phyloP scores from a whole-genome alignment of 2,797 vertebrate species.

The Epinephelus malabaricus region DNA sequence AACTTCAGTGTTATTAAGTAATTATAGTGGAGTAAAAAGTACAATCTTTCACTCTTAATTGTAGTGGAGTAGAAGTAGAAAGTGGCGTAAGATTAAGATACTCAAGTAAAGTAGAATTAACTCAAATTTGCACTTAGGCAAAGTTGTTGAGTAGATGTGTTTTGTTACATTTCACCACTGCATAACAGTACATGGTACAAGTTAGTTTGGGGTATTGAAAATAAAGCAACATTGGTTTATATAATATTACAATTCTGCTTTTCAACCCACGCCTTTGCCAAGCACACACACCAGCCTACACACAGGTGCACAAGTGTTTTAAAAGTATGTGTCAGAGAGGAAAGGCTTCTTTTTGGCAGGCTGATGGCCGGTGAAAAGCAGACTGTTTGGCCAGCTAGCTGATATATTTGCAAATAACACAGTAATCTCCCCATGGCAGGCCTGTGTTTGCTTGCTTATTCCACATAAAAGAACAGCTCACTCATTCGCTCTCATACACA shows the following conservation, averaged over 20 bases:
- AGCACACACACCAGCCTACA: conserved; percentile 9
- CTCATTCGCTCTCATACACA: conserved; percentile 71
- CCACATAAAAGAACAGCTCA: conserved; percentile 78
- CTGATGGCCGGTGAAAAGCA: conserved; percentile 49
- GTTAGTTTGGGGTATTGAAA: background rate
- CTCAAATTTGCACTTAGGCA: too few species aligned
- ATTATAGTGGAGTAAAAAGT: too few species aligned
- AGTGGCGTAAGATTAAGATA: too few species aligned
- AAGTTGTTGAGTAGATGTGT: too few species aligned
- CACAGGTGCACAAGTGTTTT: conserved; percentile 40
- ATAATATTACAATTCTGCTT: background rate
- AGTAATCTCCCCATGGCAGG: conserved; percentile 65
- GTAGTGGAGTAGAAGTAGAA: too few species aligned
- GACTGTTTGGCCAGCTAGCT: conserved; percentile 61
- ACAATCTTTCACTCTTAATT: too few species aligned
- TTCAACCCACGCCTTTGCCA: background rate
- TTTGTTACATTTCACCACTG: too few species aligned
- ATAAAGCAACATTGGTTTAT: background rate
- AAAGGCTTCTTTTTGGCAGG: conserved; percentile 44
- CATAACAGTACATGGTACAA: too few species aligned
- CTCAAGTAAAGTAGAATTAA: too few species aligned
- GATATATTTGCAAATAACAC: conserved; percentile 77
- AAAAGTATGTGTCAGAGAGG: conserved; percentile 43
- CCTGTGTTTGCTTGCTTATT: conserved; percentile 80
- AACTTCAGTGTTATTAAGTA: too few species aligned